These are phyloP conservation scores for Ceratotherium simum DNA, from an alignment of 2,113 vertebrate genomes.

Conservation along the genomic window DNA sequence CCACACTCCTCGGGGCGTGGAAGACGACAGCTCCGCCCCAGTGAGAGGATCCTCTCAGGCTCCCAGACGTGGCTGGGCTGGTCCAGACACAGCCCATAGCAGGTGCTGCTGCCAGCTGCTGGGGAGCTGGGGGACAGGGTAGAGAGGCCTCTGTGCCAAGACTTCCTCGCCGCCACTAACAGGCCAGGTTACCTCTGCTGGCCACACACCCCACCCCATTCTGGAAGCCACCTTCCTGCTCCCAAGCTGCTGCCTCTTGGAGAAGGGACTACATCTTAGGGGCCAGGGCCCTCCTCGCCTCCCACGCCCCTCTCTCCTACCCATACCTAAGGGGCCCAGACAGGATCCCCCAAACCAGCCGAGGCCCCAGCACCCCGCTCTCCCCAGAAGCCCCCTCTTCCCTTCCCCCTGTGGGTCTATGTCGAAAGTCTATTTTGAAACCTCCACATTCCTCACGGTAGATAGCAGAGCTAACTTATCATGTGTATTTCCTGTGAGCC, in stretches of 20 bases:
- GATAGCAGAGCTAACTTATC: constrained; percentile 88
- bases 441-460: constrained; percentile 84
- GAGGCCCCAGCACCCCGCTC: not conserved
- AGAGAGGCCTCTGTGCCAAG: not conserved
- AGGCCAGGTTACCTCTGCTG: not conserved
- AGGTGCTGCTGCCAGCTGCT: not conserved
- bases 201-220: not conserved
- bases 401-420: not conserved
- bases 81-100: accelerated
- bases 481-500: constrained; percentile 82
- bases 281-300: not conserved
- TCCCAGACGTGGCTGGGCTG: not conserved
- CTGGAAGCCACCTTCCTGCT: not conserved
- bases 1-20: accelerated
- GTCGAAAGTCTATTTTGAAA: constrained; percentile 87
- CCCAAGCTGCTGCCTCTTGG: not conserved
- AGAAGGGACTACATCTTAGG: not conserved
- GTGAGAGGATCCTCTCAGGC: not conserved
- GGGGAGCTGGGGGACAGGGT: accelerated
- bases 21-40: not conserved
- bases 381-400: not conserved
- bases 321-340: not conserved
- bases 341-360: not conserved
- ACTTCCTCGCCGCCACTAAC: not conserved
- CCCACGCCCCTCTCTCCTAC: too few relatives aligned